These are phyloP conservation scores for Notechis scutatus DNA, from an alignment of 2,113 vertebrate species.

Conservation along the genomic window DNA sequence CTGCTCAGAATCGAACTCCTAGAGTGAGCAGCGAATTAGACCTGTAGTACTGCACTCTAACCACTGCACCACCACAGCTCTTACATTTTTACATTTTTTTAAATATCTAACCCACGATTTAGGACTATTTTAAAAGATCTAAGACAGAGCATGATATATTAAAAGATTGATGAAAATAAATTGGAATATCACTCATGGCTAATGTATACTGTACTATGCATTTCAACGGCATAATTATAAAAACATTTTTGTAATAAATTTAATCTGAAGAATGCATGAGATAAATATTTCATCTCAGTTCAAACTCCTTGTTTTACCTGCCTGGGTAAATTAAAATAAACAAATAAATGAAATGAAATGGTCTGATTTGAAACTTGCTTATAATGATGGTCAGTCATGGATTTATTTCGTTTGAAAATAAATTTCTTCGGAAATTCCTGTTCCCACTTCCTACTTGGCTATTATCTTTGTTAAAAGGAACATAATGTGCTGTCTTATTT, in stretches of 20 bases:
- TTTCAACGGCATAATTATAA: neutral
- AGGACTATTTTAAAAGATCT: neutral
- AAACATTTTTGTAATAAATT: neutral
- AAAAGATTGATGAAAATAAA: too few species aligned
- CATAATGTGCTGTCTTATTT: neutral
- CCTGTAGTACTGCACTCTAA: too few species aligned
- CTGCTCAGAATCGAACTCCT: too few species aligned
- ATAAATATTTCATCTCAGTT: neutral
- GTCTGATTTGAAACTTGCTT: neutral
- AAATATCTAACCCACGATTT: too few species aligned
- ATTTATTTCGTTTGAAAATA: neutral
- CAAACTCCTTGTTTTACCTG: neutral
- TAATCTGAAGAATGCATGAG: neutral
- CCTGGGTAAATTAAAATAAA: neutral
- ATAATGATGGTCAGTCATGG: neutral
- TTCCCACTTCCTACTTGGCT: neutral
- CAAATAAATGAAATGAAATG: neutral
- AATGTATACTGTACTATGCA: neutral
- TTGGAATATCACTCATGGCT: neutral
- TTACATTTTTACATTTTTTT: neutral
- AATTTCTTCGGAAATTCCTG: neutral
- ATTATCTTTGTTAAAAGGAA: fast-evolving
- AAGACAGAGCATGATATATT: too few species aligned
- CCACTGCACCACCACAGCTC: too few species aligned
- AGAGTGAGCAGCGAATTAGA: too few species aligned